Evolutionary conservation across 2,797 vertebrate species (phyloP).

Genomic region (Phalanger gymnotis): DNA sequence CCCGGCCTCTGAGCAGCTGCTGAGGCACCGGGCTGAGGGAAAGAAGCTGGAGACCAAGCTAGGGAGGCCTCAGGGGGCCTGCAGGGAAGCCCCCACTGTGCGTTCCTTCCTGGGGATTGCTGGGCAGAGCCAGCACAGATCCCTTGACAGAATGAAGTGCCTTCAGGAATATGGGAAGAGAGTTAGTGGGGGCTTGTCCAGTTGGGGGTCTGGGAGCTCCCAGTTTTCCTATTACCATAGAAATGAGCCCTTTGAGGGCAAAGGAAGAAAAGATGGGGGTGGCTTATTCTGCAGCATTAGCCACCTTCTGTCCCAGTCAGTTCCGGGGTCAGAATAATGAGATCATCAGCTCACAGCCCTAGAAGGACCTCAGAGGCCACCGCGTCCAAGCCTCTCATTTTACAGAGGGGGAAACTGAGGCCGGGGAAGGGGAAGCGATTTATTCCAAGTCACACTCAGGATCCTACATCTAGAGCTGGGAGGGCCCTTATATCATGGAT

Average conservation of each 20-base stretch:
- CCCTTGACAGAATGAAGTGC: constrained; percentile 12
- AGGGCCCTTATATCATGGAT: background rate
- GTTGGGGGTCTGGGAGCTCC: background rate
- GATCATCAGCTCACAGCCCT: background rate
- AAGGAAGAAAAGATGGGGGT: background rate
- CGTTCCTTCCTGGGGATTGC: background rate
- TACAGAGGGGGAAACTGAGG: background rate
- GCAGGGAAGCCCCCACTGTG: background rate
- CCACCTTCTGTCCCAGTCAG: constrained; percentile 44
- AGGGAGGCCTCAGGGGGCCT: background rate
- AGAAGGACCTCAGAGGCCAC: background rate
- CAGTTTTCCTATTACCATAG: constrained; percentile 4
- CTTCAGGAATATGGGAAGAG: constrained; percentile 35
- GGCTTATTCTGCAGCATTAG: constrained; percentile 27
- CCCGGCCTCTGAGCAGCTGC: background rate
- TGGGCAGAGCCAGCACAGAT: background rate
- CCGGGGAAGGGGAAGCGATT: background rate
- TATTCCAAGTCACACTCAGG: background rate
- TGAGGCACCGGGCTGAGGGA: background rate
- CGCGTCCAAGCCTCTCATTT: background rate
- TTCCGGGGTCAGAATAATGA: constrained; percentile 51
- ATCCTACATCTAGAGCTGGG: background rate
- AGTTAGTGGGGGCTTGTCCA: background rate
- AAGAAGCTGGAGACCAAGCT: background rate
- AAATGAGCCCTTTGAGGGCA: background rate